Base-by-base conservation (phyloP, 2,797 vertebrate genomes). In the Leptatherina wallacei region DNA sequence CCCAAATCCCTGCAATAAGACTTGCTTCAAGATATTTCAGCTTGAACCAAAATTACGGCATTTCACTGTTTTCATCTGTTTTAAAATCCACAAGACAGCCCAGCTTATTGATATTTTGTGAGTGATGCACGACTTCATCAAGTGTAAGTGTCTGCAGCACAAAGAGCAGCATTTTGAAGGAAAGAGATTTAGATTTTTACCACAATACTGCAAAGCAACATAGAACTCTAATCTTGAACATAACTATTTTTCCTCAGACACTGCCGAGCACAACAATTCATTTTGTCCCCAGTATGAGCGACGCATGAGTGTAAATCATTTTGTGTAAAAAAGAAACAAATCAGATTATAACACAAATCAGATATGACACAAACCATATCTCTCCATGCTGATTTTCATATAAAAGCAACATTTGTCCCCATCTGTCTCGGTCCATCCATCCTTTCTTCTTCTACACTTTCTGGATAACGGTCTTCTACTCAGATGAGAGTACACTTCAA, bases 401-500 rank as follows among this genome's bases (percentile, higher is more conserved):
- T 32, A 20, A 42, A 54, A 54, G 59, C 24, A 24, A 27, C 7
- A 42, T 56, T 13, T 66, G 65, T 35, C 65, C 30, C 36, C 7
- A 29, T 71, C 33, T 18, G 36, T 69, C 35, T 55, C 69, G 1
- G 61, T 59, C 61, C 44, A 12, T 24, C 75, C 52, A 11, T 40
- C 61, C 22, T 47, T 74, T 35, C 54, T 40, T 81, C 42, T 49
- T 54, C 64, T 40, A 75, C 66, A 24, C 51, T 54, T 66, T 68
- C 52, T 40, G 66, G 58, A 78, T 82, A 78, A 64, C 73, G 56
- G 83, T 16, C 7, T 38, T 65, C 70, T 73, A 80, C 77, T 72
- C 66, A 75, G 42, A 40, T 73, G 54, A 89, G 82, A 73, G 80
- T n/a, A 29, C 69, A 68, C 78, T 85, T 81, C 71, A 84, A 76